Base-by-base conservation (phyloP, 2,797 vertebrate genomes). In the Phrynocephalus guinanensis region DNA sequence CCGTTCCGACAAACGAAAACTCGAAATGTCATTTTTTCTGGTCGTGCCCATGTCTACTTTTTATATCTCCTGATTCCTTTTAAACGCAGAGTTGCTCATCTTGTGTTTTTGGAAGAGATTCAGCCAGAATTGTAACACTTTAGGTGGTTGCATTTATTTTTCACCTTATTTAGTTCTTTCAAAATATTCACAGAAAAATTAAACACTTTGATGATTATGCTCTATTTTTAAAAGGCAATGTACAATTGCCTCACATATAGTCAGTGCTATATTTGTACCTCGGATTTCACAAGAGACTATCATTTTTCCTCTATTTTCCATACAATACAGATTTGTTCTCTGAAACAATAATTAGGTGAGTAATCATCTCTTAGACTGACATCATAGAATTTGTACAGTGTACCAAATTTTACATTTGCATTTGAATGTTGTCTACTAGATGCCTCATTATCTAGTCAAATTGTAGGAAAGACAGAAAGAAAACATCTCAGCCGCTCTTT, bases 291-390 rank as follows among this genome's bases (percentile, higher is more conserved):
- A 75, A 13, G 28, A 52, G 80, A 80, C 68, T 33, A 66, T 75
- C n/a, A 67, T n/a, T 84, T 84, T n/a, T 84, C 75, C 24, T 30
- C 71, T 50, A 9, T 56, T 73, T 84, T 73, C 77, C 13, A 60
- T 80, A 86, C 85, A 33, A 26, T 91, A 86, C 6, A 79, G 44
- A 87, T 83, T 89, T 89, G 70, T 28, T 67, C 1, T 75, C 3
- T 75, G 52, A 92, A 87, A 90, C 11, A 82, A 22, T 90, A 73
- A 60, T 6, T 66, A 87, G 86, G 80, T 89, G 2, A 87, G 15
- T 71, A 63, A 86, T 24, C 0, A 33, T 84, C 82, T 60, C 73
- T 84, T 84, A 71, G 86, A 90, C 52, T 82, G n/a, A 87, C 86
- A 79, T 78, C 44, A 82, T 83, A 16, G 82, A 80, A 33, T 82